Conservation (phyloP, 2,797 vertebrate species). For the Tangara arthus region DNA sequence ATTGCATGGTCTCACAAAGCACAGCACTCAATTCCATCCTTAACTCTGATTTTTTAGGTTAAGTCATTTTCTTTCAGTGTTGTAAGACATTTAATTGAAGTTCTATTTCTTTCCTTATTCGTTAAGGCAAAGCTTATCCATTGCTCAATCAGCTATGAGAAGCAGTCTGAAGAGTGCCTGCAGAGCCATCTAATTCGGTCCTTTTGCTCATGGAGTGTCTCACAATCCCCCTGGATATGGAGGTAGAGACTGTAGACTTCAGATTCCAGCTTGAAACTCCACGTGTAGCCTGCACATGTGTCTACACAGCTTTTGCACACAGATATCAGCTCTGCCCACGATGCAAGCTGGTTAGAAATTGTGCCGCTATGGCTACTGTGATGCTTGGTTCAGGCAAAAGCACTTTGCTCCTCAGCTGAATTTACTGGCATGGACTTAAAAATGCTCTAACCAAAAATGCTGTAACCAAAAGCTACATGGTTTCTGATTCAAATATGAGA, state of each 20-base stretch:
- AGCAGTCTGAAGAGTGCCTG: not conserved
- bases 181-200: not conserved
- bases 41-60: not conserved
- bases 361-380: not conserved
- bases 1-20: not conserved
- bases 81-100: not conserved
- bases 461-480: rapidly evolving
- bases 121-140: not conserved
- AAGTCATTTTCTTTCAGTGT: not conserved
- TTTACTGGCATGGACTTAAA: not conserved
- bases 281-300: not conserved
- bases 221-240: not conserved
- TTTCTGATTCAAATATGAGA: not conserved
- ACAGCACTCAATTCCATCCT: not conserved
- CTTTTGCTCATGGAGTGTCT: not conserved
- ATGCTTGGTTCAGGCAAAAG: not conserved
- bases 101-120: not conserved
- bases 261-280: not conserved
- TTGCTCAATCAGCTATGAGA: not conserved
- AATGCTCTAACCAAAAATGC: not conserved
- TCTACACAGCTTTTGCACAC: not conserved
- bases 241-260: not conserved
- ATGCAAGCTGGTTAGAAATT: not conserved
- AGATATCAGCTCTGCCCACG: not conserved
- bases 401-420: not conserved